Conservation (phyloP, 1,140 invertebrate species). For the Holotrichia oblita region DNA sequence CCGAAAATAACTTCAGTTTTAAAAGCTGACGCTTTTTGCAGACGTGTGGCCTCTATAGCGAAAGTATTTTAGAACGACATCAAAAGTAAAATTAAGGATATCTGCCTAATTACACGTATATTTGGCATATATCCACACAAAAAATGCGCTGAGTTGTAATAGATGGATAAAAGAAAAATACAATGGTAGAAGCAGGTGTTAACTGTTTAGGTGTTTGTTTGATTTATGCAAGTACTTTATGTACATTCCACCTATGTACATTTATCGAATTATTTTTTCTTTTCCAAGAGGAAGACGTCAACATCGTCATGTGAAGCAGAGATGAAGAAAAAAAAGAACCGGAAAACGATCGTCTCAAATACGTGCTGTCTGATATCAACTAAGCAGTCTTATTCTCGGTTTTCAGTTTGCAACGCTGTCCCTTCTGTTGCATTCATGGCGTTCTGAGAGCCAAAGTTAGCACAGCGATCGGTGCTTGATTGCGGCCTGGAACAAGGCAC, state of each 20-base stretch:
- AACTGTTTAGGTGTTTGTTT: neutral
- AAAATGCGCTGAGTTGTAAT: neutral
- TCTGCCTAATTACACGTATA: slow-evolving; percentile 30
- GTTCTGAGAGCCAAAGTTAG: slow-evolving; percentile 27
- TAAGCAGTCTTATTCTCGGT: neutral
- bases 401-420: neutral
- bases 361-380: neutral
- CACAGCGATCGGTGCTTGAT: neutral
- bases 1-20: neutral
- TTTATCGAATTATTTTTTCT: neutral
- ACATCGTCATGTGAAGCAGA: neutral
- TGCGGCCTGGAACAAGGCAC: neutral
- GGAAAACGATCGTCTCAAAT: slow-evolving; percentile 22
- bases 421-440: neutral
- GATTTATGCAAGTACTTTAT: slow-evolving; percentile 15
- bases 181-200: neutral
- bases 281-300: neutral
- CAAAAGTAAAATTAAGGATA: slow-evolving; percentile 32
- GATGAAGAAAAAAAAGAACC: slow-evolving; percentile 5
- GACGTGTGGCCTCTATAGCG: neutral
- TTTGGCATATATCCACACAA: slow-evolving; percentile 13
- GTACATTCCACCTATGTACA: no score
- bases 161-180: neutral
- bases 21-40: neutral
- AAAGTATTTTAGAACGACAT: slow-evolving; percentile 11